Percentiles rank a stretch among this genome's conserved stretches.
Conservation (phyloP, 2,113 vertebrate species). For the Macheiramphus alcinus region DNA sequence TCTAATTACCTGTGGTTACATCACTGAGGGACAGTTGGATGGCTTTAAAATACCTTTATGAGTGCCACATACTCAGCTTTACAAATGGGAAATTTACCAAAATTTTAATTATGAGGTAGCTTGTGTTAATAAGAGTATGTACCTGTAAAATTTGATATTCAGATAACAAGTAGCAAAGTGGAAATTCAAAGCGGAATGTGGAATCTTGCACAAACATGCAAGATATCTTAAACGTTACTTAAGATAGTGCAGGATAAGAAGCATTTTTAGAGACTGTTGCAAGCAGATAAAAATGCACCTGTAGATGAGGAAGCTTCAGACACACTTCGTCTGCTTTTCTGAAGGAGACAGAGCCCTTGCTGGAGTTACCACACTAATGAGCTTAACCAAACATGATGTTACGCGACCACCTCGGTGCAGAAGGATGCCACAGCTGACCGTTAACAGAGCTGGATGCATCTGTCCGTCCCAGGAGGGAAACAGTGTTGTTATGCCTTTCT, state of each 20-base stretch:
- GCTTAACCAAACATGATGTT: fast-evolving
- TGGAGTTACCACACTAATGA: background rate
- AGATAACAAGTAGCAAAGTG: background rate
- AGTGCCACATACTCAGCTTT: background rate
- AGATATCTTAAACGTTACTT: background rate
- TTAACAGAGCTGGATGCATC: background rate
- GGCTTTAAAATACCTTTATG: background rate
- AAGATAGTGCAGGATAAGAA: background rate
- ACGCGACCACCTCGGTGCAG: background rate
- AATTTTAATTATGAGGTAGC: fast-evolving
- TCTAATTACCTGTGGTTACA: background rate
- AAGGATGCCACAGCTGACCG: fast-evolving
- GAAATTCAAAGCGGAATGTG: background rate
- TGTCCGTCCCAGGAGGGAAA: background rate
- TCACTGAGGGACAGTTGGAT: background rate
- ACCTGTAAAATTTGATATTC: no score
- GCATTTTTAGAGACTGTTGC: background rate
- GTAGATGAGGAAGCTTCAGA: background rate
- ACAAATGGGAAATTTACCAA: background rate
- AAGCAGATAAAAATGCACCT: background rate
- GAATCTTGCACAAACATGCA: background rate
- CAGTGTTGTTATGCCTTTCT: background rate
- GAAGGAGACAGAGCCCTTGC: background rate
- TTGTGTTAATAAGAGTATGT: background rate
- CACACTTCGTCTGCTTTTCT: background rate